Percentiles rank a stretch among this genome's conserved stretches.
Conservation (phyloP, 2,888 invertebrate species). For the Empis stercorea region DNA sequence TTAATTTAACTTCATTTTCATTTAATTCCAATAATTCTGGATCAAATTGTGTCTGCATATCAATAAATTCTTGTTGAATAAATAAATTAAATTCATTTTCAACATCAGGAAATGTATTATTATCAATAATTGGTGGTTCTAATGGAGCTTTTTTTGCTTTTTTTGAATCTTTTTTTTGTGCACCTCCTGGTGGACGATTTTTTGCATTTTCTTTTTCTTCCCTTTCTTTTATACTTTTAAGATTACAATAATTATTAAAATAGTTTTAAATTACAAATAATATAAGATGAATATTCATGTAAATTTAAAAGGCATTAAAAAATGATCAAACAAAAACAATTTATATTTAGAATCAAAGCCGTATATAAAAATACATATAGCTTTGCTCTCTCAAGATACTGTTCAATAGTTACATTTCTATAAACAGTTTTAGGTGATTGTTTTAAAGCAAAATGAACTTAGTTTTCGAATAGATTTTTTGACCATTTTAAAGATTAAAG, state of each 20-base stretch:
- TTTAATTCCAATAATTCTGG: slow-evolving; percentile 17
- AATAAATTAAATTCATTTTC: slow-evolving; percentile 17
- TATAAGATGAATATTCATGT: neutral
- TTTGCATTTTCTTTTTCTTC: slow-evolving; percentile 5
- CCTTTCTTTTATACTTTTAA: slow-evolving; percentile 3
- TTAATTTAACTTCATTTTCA: slow-evolving; percentile 18
- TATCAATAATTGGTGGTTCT: slow-evolving; percentile 16
- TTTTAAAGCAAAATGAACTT: too few relatives aligned
- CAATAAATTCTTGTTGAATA: slow-evolving; percentile 18
- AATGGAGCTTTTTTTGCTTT: slow-evolving; percentile 12
- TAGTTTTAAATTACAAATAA: neutral
- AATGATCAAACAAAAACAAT: too few relatives aligned
- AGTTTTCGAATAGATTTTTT: too few relatives aligned
- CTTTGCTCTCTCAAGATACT: too few relatives aligned
- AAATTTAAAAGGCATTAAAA: too few relatives aligned
- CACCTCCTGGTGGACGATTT: neutral
- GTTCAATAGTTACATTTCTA: too few relatives aligned
- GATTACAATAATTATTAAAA: too few relatives aligned
- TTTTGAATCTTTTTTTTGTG: neutral
- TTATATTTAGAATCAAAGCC: too few relatives aligned
- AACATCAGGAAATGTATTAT: slow-evolving; percentile 19
- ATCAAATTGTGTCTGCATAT: slow-evolving; percentile 10
- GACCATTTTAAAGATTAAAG: too few relatives aligned
- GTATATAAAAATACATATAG: too few relatives aligned
- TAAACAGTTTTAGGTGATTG: too few relatives aligned